Percentiles rank a stretch among this genome's conserved stretches.
These are phyloP conservation scores for Sparus aurata DNA, from an alignment of 2,797 vertebrate genomes.

Conservation along the genomic window DNA sequence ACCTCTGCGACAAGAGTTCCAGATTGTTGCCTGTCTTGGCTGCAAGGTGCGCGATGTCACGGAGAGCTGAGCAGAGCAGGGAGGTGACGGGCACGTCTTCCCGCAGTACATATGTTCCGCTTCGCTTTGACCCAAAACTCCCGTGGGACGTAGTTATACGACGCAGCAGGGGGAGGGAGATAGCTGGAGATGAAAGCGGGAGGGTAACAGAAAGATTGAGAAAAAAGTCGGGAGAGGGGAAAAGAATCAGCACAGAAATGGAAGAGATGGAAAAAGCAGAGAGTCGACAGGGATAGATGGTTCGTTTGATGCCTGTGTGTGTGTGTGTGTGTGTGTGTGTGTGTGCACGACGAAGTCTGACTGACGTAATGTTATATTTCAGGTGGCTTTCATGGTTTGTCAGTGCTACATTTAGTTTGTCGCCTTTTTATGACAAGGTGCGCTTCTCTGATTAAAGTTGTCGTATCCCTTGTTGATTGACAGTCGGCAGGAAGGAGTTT, in stretches of 20 bases:
- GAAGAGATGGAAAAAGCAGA: conserved; percentile 9
- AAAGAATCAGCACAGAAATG: conserved; percentile 41
- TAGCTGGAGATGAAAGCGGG: conserved; percentile 60
- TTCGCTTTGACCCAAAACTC: conserved; percentile 61
- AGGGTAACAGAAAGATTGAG: conserved; percentile 39
- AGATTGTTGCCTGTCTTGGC: conserved; percentile 37
- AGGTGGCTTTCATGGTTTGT: neutral
- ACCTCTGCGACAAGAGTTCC: conserved; percentile 13
- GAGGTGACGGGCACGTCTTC: conserved; percentile 29
- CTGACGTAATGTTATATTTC: neutral
- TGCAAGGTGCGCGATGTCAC: conserved; percentile 50
- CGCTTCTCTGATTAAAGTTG: neutral
- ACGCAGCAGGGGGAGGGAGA: conserved; percentile 47
- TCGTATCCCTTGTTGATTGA: conserved; percentile 58
- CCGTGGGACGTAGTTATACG: conserved; percentile 53
- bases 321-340: no score
- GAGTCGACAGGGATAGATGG: neutral
- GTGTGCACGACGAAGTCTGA: conserved; percentile 3
- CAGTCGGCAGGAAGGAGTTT: conserved; percentile 93
- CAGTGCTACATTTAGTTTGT: neutral
- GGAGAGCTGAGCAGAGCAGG: conserved; percentile 9
- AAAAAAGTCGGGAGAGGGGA: conserved; percentile 34
- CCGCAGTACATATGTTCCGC: conserved; percentile 9
- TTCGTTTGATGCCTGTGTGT: conserved; percentile 31
- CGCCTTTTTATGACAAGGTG: neutral